phyloP scores from a whole-genome alignment of 1,140 invertebrate species.

The Caenorhabditis remanei region DNA sequence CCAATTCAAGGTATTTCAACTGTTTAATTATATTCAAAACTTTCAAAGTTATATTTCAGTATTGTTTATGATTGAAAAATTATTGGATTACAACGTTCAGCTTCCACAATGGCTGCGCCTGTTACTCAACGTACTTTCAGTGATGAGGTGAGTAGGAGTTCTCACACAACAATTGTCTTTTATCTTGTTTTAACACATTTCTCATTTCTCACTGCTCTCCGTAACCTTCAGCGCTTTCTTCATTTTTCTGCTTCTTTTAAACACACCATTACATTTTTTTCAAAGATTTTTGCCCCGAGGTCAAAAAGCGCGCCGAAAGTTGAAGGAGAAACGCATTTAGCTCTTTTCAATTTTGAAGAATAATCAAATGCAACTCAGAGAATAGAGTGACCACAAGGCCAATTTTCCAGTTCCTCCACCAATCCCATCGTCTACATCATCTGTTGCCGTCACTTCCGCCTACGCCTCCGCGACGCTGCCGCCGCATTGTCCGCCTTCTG shows the following conservation, averaged over 20 bases:
- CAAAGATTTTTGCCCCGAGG: background rate
- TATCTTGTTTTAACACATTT: background rate
- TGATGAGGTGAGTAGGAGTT: constrained; percentile 47
- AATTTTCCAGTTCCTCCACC: constrained; percentile 63
- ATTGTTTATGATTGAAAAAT: constrained; percentile 57
- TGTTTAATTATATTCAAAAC: background rate
- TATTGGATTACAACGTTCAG: constrained; percentile 19
- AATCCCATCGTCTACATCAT: constrained; percentile 67
- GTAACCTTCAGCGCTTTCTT: background rate
- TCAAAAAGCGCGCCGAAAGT: constrained; percentile 28
- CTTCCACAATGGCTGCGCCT: constrained; percentile 59
- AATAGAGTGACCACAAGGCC: background rate
- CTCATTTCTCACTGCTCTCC: background rate
- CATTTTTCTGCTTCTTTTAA: background rate
- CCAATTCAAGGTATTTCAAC: constrained; percentile 65
- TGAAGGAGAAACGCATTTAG: background rate
- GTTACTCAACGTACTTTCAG: constrained; percentile 62
- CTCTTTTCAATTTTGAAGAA: constrained; percentile 1
- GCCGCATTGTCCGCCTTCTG: background rate
- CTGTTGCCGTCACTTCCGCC: constrained; percentile 67
- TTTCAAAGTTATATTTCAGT: constrained; percentile 25
- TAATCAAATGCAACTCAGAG: constrained; percentile 1
- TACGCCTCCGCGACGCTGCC: constrained; percentile 16
- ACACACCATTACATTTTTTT: background rate
- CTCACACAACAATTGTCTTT: constrained; percentile 19